These are phyloP conservation scores for Takifugu flavidus DNA, from an alignment of 2,113 vertebrate genomes.

Conservation along the genomic window DNA sequence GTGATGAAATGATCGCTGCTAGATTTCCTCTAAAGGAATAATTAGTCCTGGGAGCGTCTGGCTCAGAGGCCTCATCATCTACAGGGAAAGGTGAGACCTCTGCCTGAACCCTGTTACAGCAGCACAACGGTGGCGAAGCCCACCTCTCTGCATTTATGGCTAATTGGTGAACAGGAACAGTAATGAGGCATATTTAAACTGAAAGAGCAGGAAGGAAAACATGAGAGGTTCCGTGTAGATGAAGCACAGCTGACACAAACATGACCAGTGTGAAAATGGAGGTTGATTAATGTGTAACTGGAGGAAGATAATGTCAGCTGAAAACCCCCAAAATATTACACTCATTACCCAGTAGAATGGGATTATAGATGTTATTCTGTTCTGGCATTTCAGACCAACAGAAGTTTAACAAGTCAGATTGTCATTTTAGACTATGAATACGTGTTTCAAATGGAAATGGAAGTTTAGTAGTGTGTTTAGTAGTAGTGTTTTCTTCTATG, in stretches of 20 bases:
- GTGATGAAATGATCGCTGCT: constrained; percentile 27
- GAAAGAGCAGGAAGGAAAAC: constrained; percentile 5
- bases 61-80: constrained; percentile 40
- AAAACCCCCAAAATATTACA: too few species aligned
- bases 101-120: constrained; percentile 11
- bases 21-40: constrained; percentile 44
- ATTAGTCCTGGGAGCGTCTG: constrained; percentile 38
- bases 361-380: too few species aligned
- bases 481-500: too few species aligned
- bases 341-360: too few species aligned
- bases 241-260: too few species aligned
- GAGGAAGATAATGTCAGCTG: background rate
- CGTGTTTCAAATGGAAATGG: too few species aligned
- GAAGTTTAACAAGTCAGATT: too few species aligned
- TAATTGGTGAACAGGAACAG: constrained; percentile 20
- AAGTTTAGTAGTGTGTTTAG: too few species aligned
- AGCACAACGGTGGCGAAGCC: constrained; percentile 10
- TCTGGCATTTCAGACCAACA: too few species aligned
- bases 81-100: constrained; percentile 18
- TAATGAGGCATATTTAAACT: background rate
- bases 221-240: background rate
- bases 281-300: too few species aligned
- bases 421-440: too few species aligned
- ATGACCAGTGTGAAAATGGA: too few species aligned
- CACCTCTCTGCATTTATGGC: constrained; percentile 10